Percentiles rank a stretch among this genome's conserved stretches.
Evolutionary conservation across 2,113 vertebrate genomes (phyloP).

Genomic region (Saguinus midas): DNA sequence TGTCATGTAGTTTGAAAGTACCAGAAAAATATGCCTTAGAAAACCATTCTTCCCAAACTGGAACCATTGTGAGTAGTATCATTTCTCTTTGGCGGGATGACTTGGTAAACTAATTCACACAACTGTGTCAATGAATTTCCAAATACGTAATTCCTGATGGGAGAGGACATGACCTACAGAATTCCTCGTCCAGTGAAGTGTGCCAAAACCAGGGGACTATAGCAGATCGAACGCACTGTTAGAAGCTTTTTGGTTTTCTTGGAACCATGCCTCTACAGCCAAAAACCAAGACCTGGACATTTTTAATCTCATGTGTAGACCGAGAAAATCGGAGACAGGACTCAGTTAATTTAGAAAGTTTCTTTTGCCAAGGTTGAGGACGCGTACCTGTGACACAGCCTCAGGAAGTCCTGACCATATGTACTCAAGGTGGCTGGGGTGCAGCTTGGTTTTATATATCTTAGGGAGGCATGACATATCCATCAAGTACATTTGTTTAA

Average conservation of each 20-base stretch:
- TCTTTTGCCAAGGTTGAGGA: too few relatives aligned
- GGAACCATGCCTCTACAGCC: too few relatives aligned
- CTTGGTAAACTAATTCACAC: not conserved
- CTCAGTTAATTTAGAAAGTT: too few relatives aligned
- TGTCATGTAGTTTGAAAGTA: not conserved
- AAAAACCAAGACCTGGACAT: not conserved
- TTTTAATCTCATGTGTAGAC: not conserved
- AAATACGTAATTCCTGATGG: too few relatives aligned
- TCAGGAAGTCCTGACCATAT: too few relatives aligned
- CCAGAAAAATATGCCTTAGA: not conserved
- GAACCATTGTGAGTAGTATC: not conserved
- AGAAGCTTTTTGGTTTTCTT: not conserved
- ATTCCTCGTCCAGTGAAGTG: accelerated
- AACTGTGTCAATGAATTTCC: not conserved
- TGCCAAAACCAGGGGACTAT: not conserved
- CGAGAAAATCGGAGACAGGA: too few relatives aligned
- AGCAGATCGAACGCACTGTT: not conserved
- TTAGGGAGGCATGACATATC: too few relatives aligned
- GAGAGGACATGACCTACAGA: not conserved
- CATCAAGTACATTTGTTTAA: too few relatives aligned
- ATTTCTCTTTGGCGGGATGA: not conserved
- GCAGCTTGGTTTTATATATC: too few relatives aligned
- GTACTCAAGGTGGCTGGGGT: too few relatives aligned
- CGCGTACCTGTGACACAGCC: accelerated
- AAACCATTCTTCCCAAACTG: not conserved